phyloP scores from a whole-genome alignment of 2,113 vertebrate species.

The Ranitomeya imitator region DNA sequence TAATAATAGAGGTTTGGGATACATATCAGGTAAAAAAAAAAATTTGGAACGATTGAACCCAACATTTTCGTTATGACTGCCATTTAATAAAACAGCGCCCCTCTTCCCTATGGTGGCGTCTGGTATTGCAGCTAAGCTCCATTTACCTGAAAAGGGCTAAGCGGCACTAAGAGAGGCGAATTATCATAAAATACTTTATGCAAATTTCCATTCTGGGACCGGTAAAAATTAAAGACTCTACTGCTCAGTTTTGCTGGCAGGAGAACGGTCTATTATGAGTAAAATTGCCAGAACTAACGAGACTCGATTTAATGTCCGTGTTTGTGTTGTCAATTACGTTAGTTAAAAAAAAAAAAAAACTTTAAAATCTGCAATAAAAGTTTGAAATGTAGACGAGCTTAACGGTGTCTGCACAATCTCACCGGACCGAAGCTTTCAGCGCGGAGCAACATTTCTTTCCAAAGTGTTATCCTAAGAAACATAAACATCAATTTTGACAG shows the following conservation, averaged over 20 bases:
- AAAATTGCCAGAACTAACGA: neutral
- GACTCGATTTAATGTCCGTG: conserved; percentile 1
- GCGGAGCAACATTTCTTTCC: neutral
- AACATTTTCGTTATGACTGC: too few species aligned
- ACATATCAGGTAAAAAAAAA: neutral
- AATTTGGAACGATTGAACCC: too few species aligned
- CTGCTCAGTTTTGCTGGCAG: neutral
- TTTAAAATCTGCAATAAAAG: neutral
- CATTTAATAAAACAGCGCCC: neutral
- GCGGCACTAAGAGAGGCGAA: neutral
- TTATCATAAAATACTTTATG: neutral
- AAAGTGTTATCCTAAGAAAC: neutral
- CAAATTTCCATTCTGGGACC: neutral
- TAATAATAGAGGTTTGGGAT: neutral
- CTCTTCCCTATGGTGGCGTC: neutral
- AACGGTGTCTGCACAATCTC: conserved; percentile 4
- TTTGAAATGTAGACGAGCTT: neutral
- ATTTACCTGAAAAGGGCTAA: too few species aligned
- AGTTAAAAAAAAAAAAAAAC: neutral
- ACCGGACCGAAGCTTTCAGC: neutral
- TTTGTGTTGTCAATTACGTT: conserved; percentile 15
- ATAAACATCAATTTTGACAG: neutral
- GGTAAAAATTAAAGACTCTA: neutral
- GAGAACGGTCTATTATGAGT: neutral
- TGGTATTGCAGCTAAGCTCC: neutral